Conservation (phyloP, 2,797 vertebrate genomes). For the Chlorospingus semifuscus region DNA sequence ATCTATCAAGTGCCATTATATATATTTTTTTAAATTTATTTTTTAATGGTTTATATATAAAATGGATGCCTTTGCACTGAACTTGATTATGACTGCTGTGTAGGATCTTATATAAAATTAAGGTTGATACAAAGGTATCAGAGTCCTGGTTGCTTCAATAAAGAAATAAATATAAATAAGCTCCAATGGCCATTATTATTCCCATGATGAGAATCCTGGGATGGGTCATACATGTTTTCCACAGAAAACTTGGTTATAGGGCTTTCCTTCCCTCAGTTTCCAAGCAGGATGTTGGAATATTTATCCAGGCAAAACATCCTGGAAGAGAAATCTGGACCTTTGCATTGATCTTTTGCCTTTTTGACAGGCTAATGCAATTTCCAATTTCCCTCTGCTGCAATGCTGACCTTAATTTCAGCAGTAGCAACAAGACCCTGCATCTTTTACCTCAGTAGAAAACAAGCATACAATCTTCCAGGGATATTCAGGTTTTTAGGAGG, state of each 20-base stretch:
- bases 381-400: background rate
- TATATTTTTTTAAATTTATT: too few species aligned
- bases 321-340: background rate
- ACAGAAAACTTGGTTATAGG: rapidly evolving
- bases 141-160: background rate
- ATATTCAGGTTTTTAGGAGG: background rate
- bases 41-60: background rate
- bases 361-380: conserved; percentile 5
- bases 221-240: background rate
- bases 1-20: background rate
- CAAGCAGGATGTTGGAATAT: background rate
- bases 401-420: background rate
- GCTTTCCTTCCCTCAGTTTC: background rate
- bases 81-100: background rate
- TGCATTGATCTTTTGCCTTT: background rate
- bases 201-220: background rate
- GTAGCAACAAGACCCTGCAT: background rate
- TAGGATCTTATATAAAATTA: background rate
- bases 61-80: background rate
- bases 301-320: background rate
- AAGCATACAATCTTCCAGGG: background rate
- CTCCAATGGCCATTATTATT: background rate
- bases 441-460: background rate
- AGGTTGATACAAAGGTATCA: background rate
- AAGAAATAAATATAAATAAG: background rate